Conservation (phyloP, 2,797 vertebrate species). For the Hirundo rustica region DNA sequence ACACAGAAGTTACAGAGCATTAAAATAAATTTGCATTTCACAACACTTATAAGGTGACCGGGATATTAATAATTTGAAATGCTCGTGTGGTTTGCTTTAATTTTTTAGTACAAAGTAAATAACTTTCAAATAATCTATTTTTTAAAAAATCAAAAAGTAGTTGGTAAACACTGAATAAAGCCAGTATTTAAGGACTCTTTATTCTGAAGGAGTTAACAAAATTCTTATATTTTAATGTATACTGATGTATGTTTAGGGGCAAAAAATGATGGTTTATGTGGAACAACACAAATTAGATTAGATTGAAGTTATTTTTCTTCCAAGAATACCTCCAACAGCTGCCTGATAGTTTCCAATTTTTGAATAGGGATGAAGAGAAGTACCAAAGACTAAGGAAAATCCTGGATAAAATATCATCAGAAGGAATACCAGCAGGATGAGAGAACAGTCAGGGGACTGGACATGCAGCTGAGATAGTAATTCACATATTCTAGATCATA, state of each 20-base stretch:
- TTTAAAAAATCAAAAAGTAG: not conserved
- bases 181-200: not conserved
- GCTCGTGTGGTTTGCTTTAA: not conserved
- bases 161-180: not conserved
- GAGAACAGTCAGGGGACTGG: not conserved
- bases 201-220: not conserved
- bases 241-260: not conserved
- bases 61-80: not conserved
- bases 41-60: not conserved
- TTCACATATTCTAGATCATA: not conserved
- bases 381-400: not conserved
- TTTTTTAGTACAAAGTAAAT: not conserved
- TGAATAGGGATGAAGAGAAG: not conserved
- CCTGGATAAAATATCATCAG: not conserved
- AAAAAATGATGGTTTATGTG: rapidly evolving
- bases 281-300: not conserved
- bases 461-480: not conserved
- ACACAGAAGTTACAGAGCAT: not conserved
- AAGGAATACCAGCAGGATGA: not conserved
- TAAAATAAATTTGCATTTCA: not conserved
- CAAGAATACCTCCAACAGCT: not conserved
- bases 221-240: not conserved
- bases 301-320: not conserved
- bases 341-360: not conserved
- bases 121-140: not conserved